Conservation (phyloP, 2,888 invertebrate genomes). For the Drosophila ezoana region DNA sequence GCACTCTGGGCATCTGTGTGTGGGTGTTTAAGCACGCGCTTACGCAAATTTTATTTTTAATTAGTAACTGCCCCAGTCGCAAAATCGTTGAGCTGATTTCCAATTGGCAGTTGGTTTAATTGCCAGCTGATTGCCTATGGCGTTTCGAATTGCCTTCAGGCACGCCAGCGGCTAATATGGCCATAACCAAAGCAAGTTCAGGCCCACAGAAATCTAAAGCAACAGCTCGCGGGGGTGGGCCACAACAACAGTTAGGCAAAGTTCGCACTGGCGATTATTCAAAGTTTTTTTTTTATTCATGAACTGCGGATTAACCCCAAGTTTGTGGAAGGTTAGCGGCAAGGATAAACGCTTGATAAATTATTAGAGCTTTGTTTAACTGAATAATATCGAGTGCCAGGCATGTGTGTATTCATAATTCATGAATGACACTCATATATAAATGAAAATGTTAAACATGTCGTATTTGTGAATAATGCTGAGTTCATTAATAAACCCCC, state of each 20-base stretch:
- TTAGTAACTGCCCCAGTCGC: slow-evolving; percentile 60
- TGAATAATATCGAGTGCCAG: slow-evolving; percentile 10
- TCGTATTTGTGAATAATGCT: too few species aligned
- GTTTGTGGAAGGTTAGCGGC: slow-evolving; percentile 39
- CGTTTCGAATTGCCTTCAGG: slow-evolving; percentile 63
- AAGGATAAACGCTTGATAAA: slow-evolving; percentile 46
- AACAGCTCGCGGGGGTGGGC: slow-evolving; percentile 22
- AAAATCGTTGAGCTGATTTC: slow-evolving; percentile 65
- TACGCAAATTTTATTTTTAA: slow-evolving; percentile 62
- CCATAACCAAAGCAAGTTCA: slow-evolving; percentile 29
- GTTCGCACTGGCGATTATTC: slow-evolving; percentile 22
- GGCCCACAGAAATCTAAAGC: slow-evolving; percentile 2
- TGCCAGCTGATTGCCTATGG: slow-evolving; percentile 69
- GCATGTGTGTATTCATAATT: slow-evolving; percentile 16
- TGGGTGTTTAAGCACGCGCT: slow-evolving; percentile 50
- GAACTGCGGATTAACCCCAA: slow-evolving; percentile 32
- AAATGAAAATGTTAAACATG: too few species aligned
- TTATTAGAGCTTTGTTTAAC: slow-evolving; percentile 32
- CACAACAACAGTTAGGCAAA: slow-evolving; percentile 14
- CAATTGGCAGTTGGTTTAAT: slow-evolving; percentile 58
- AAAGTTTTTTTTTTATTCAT: slow-evolving; percentile 18
- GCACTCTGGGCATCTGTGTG: slow-evolving; percentile 35
- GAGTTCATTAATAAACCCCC: too few species aligned
- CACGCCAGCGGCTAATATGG: slow-evolving; percentile 54
- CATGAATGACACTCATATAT: slow-evolving; percentile 7